Base-by-base conservation (phyloP, 2,888 invertebrate genomes). In the Steinernema carpocapsae region DNA sequence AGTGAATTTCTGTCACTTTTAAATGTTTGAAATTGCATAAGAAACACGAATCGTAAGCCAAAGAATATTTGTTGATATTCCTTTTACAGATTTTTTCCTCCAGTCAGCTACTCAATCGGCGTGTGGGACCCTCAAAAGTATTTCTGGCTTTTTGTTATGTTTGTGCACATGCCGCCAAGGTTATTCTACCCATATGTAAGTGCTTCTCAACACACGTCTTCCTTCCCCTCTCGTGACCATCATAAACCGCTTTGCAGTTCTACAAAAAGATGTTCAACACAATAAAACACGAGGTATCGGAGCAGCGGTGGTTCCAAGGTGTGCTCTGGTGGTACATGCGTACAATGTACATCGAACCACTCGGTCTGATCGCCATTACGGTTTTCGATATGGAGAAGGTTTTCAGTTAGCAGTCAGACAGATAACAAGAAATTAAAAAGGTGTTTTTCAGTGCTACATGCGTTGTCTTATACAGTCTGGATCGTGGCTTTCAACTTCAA, bases 91-190 rank as follows among this genome's bases (percentile, higher is more conserved):
- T 73, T 78, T 0, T 75, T 86, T 14, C 86, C 86, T 1, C 86
- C 86, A 0, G 84, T 87, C 17, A 82, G 82, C 32, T 86, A 87
- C 70, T 82, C 82, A 2, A 86, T 86, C 29, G 86, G 86, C 22
- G 83, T 87, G 17, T 86, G 86, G 86, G 77, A 82, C 52, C 86
- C 86, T 19, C 86, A 86, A 72, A 82, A 80, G 70, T 84, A 78
- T 74, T 79, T 87, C 51, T 86, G 86, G 86, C 77, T 87, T 70
- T 73, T 83, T 71, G 78, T 86, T n/a, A 79, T 86, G 80, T 79
- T 82, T 51, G 56, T 83, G 29, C 86, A 86, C 72, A 70, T 86
- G 22, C 86, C 86, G 6, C 83, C 86, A 0, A 70, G 86, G 46
- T 73, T 85, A 24, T 77, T 84, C 71, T 85, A 83, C 72, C 74